Base-by-base conservation (phyloP, 2,888 invertebrate genomes). In the Tipula helvola region DNA sequence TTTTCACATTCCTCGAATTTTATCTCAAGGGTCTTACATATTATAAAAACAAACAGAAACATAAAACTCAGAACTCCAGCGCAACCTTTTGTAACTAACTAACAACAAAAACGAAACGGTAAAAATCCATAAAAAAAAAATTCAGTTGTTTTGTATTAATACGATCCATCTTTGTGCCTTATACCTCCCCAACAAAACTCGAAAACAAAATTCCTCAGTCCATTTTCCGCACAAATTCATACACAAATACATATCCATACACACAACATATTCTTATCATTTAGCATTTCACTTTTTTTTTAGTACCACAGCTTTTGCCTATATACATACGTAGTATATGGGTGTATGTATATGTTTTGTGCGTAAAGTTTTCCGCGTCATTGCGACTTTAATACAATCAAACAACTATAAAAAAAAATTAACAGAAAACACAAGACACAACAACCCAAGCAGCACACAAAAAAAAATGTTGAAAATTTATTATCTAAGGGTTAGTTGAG, bases 371-470 rank as follows among this genome's bases (percentile, higher is more conserved):
- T 71, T 71, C 71, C 71, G 71, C 71, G 71, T 71, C 71, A 71
- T 71, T 71, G 71, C 71, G 71, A 71, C 71, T 71, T 71, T 71
- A 71, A 71, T 71, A 71, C 71, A 71, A 71, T 71, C 71, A 71
- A 71, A 7, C 71, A 71, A 28, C 71, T 71, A 71, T 71, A 71
- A 28, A 71, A 71, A 28, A 28, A 18, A 28, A 28, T 28, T 28
- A 28, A 28, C 28, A 28, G 28, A 28, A 28, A 28, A 71, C 71
- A 10, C 18, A 28, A 71, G 12, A 7, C 28, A 71, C 71, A 71
- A 71, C 71, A 71, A 28, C 71, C 5, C n/a, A 52, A 52, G n/a
- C 5, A 52, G n/a, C n/a, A 52, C n/a, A 8, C 3, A 44, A 44
- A 44, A 44, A 44, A 28, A 71, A 71, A 57, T 18, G 71, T 71